These are phyloP conservation scores for Rhadina sibilatrix DNA, from an alignment of 2,113 vertebrate genomes.

Conservation along the genomic window DNA sequence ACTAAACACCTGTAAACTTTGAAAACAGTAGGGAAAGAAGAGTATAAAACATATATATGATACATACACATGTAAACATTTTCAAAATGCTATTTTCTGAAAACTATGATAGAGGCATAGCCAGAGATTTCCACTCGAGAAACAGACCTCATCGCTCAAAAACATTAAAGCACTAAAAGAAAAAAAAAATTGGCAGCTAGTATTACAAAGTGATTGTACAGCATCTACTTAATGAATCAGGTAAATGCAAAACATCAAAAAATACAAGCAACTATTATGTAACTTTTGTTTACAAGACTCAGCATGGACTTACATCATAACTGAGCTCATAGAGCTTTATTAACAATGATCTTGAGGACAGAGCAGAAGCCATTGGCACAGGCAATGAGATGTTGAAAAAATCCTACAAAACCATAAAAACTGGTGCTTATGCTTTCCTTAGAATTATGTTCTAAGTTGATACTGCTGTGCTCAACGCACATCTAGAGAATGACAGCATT, in stretches of 20 bases:
- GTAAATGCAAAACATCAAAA: not conserved
- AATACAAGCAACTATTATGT: not conserved
- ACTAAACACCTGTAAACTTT: not conserved
- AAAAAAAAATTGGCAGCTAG: not conserved
- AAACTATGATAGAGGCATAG: not conserved
- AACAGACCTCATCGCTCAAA: not conserved
- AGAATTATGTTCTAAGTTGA: not conserved
- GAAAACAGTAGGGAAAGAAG: not conserved
- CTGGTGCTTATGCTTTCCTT: not conserved
- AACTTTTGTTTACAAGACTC: not conserved
- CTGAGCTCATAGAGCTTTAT: not conserved
- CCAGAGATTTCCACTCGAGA: not conserved
- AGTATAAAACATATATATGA: not conserved
- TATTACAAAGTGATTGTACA: not conserved
- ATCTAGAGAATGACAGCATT: not conserved
- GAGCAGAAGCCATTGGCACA: not conserved
- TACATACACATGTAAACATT: not conserved
- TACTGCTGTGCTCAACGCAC: not conserved
- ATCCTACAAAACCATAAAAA: not conserved
- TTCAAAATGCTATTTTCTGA: not conserved
- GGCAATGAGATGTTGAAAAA: not conserved
- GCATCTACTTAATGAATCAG: not conserved
- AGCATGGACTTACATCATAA: not conserved
- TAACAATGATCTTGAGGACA: not conserved
- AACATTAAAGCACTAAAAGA: not conserved